Evolutionary conservation across 2,797 vertebrate species (phyloP), one percentile per base, ranked within the genome.

Genomic region (Gorsachius magnificus): DNA sequence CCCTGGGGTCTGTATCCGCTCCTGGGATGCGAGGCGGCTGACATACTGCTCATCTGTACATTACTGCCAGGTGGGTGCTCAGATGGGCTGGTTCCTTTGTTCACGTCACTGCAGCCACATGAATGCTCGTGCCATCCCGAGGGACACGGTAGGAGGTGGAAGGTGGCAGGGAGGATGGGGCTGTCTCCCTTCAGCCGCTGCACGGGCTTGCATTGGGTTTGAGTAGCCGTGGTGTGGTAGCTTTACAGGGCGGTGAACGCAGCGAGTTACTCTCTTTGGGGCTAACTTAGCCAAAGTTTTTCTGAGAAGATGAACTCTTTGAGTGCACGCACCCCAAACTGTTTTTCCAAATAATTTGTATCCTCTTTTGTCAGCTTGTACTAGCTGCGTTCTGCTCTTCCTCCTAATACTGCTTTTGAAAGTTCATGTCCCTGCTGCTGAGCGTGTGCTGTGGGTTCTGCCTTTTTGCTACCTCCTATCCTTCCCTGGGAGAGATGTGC

Each of bases 31-130:
- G 2, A 8, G 3, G 1, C 43, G 51, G 50, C 35, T 56, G 26
- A 46, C 58, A 6, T n/a, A 1, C 8, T 2, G 9, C 41, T 57
- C 46, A 13, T 31, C 43, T 11, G 4, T 3, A 0, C 54, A 5
- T 0, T 7, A 58, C 57, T 45, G 33, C 36, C 21, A 6, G 60
- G 43, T 36, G 36, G 36, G 31, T 43, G 69, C 15, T n/a, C 10
- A 22, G 10, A 12, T 6, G 18, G n/a, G 15, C 38, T 50, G 35
- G 3, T 9, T 80, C 19, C 22, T 60, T n/a, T 46, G 35, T 63
- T 33, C 8, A 0, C 2, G 0, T 69, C 26, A 4, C 25, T 54
- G 58, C n/a, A 33, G 48, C 45, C 33, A 1, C 2, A 0, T 24
- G 63, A 25, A 15, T 13, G 31, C 22, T 29, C 38, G 43, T 75